Percentiles rank a stretch among this genome's conserved stretches.
These are phyloP conservation scores for Cotesia typhae DNA, from an alignment of 1,140 invertebrate genomes.

Conservation along the genomic window DNA sequence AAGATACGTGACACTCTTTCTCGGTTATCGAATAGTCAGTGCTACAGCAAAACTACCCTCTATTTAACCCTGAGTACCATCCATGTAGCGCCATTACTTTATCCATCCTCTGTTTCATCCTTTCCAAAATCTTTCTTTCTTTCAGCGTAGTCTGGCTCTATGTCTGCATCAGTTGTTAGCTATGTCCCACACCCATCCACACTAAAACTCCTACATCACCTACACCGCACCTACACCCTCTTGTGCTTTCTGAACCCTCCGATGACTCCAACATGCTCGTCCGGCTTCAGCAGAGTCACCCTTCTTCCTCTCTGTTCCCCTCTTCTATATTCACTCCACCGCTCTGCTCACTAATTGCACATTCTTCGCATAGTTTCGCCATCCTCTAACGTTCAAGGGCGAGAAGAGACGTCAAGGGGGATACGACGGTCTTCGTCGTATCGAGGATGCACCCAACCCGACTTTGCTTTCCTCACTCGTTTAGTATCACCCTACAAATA, in stretches of 20 bases:
- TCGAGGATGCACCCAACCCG: slow-evolving; percentile 43
- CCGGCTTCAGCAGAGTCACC: slow-evolving; percentile 36
- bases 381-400: slow-evolving; percentile 52
- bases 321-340: slow-evolving; percentile 50
- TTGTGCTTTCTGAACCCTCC: slow-evolving; percentile 28
- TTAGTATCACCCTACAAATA: slow-evolving; percentile 4
- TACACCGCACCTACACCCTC: slow-evolving; percentile 30
- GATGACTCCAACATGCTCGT: slow-evolving; percentile 26
- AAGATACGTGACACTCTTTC: background rate
- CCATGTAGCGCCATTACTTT: slow-evolving; percentile 1
- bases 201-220: slow-evolving; percentile 30
- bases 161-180: no score
- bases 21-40: background rate
- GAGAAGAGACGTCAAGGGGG: slow-evolving; percentile 27
- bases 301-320: slow-evolving; percentile 30
- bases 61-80: background rate
- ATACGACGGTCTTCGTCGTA: slow-evolving; percentile 8
- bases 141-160: slow-evolving; percentile 45
- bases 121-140: slow-evolving; percentile 58
- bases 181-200: no score
- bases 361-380: slow-evolving; percentile 89
- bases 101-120: background rate
- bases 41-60: background rate
- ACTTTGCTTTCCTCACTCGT: slow-evolving; percentile 28
- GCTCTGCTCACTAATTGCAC: slow-evolving; percentile 86